These are phyloP conservation scores for Saguinus midas DNA, from an alignment of 2,113 vertebrate genomes.

Conservation along the genomic window DNA sequence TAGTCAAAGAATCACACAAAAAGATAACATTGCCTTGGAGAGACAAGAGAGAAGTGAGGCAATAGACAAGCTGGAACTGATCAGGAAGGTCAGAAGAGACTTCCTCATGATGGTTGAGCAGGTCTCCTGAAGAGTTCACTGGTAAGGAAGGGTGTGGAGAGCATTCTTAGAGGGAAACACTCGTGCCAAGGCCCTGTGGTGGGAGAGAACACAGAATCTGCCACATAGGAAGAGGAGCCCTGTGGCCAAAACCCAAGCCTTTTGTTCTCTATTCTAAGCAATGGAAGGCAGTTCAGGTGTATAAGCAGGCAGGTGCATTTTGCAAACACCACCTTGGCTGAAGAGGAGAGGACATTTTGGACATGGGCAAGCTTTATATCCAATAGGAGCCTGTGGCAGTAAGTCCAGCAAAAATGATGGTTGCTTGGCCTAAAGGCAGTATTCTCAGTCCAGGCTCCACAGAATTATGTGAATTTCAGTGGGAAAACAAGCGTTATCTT, in stretches of 20 bases:
- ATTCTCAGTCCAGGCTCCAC: background rate
- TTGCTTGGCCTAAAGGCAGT: background rate
- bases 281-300: background rate
- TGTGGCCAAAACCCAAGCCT: background rate
- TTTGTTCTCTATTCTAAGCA: background rate
- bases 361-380: background rate
- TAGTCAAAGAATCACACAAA: background rate
- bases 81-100: background rate
- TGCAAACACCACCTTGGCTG: background rate
- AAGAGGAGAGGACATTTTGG: background rate
- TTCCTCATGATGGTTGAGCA: background rate
- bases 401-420: background rate
- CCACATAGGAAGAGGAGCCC: background rate
- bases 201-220: background rate
- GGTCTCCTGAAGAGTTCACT: background rate
- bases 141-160: background rate
- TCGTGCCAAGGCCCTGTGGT: background rate
- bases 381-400: rapidly evolving
- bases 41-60: background rate
- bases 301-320: background rate
- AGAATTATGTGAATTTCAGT: background rate
- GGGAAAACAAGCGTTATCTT: background rate
- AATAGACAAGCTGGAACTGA: background rate
- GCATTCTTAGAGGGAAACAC: background rate
- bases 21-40: background rate